Conservation (phyloP, 2,888 invertebrate genomes). For the Oxyteleia sp. region DNA sequence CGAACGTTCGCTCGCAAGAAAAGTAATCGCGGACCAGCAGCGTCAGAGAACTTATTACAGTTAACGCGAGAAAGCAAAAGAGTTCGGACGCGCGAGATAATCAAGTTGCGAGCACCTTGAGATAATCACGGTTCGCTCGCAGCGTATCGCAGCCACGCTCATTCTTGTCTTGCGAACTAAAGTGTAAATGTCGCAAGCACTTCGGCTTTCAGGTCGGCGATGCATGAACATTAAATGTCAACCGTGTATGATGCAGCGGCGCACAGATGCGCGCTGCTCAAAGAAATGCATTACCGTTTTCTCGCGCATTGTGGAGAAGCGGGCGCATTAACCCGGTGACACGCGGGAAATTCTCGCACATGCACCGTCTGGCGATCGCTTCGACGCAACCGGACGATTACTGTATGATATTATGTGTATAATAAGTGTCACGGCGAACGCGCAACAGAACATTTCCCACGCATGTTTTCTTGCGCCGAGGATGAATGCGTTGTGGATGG, state of each 20-base stretch:
- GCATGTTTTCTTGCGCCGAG: slow-evolving; percentile 53
- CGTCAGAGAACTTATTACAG: slow-evolving; percentile 84
- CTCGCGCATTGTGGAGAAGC: slow-evolving; percentile 69
- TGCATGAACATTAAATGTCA: slow-evolving; percentile 71
- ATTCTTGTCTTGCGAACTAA: slow-evolving; percentile 55
- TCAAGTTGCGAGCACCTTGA: slow-evolving; percentile 84
- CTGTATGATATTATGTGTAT: slow-evolving; percentile 67
- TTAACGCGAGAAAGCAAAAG: slow-evolving; percentile 84
- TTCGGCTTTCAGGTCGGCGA: slow-evolving; percentile 70
- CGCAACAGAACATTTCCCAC: slow-evolving; percentile 63
- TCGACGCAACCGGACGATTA: slow-evolving; percentile 58
- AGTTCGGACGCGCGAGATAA: slow-evolving; percentile 86
- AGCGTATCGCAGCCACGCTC: slow-evolving; percentile 67
- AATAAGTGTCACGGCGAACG: slow-evolving; percentile 66
- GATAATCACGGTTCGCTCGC: slow-evolving; percentile 84
- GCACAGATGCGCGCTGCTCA: slow-evolving; percentile 68
- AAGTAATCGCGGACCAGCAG: slow-evolving; percentile 73
- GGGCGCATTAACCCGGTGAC: slow-evolving; percentile 73
- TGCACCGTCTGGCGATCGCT: slow-evolving; percentile 66
- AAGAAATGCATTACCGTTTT: slow-evolving; percentile 74
- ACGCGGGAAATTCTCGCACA: slow-evolving; percentile 71
- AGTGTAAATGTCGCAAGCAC: slow-evolving; percentile 72
- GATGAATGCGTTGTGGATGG: too few relatives aligned
- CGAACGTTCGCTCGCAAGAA: slow-evolving; percentile 78
- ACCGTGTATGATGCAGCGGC: slow-evolving; percentile 71